Percentiles rank a stretch among this genome's conserved stretches.
These are phyloP conservation scores for Hyperoplus immaculatus DNA, from an alignment of 2,797 vertebrate species.

Conservation along the genomic window DNA sequence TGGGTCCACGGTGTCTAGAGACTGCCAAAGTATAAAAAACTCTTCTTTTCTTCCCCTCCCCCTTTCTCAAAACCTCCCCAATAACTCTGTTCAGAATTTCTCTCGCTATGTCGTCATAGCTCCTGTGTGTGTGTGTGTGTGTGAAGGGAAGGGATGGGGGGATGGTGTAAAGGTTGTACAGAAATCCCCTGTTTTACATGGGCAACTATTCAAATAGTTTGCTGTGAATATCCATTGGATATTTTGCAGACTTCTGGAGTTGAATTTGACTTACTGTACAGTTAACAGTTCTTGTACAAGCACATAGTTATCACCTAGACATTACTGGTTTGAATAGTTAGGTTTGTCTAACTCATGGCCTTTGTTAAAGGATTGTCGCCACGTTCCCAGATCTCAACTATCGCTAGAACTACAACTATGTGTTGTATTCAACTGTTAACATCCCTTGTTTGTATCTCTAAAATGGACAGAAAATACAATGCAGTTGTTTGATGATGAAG, in stretches of 20 bases:
- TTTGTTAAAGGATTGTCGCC: neutral
- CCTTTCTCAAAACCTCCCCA: no score
- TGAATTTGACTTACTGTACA: neutral
- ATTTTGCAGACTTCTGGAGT: neutral
- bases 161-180: neutral
- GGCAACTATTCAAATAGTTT: neutral
- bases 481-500: neutral
- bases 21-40: no score
- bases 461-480: neutral
- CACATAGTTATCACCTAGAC: neutral
- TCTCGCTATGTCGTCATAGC: no score
- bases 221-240: neutral
- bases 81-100: no score
- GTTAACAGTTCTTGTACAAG: neutral
- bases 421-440: neutral
- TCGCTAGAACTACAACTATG: neutral
- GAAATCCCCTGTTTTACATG: neutral
- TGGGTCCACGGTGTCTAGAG: no score
- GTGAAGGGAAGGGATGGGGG: no score
- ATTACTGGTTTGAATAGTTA: neutral
- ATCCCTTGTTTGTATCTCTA: neutral
- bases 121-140: no score
- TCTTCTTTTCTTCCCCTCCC: no score
- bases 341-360: neutral
- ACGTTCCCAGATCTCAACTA: neutral